phyloP scores from a whole-genome alignment of 2,888 invertebrate genomes.

The Lasioglossum oenotherae region DNA sequence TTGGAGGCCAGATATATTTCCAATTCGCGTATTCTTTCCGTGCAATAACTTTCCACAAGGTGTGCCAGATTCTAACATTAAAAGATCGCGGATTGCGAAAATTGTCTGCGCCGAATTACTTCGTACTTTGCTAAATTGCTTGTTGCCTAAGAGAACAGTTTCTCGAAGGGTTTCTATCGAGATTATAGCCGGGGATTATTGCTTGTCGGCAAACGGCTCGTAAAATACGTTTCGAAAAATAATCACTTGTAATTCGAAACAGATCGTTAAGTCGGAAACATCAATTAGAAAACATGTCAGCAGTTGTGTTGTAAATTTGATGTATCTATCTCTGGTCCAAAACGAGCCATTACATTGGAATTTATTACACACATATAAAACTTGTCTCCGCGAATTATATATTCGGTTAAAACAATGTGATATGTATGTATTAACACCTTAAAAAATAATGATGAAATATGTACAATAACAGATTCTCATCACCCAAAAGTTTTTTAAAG shows the following conservation, averaged over 20 bases:
- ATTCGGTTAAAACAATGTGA: too few relatives aligned
- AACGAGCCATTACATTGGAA: not conserved
- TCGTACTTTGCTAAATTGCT: conserved; percentile 63
- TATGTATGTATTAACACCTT: not conserved
- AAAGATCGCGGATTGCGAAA: conserved; percentile 59
- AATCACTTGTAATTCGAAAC: conserved; percentile 52
- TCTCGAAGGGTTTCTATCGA: conserved; percentile 42
- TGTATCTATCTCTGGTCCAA: not conserved
- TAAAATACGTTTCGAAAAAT: conserved; percentile 54
- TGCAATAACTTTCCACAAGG: conserved; percentile 20
- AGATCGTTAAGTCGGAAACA: conserved; percentile 40
- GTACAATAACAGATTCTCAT: not conserved
- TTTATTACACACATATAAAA: not conserved
- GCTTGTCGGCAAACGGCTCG: conserved; percentile 34
- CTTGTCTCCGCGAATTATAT: not conserved
- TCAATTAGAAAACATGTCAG: not conserved
- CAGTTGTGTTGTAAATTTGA: not conserved
- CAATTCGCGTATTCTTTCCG: conserved; percentile 19
- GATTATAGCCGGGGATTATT: conserved; percentile 44
- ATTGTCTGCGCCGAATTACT: conserved; percentile 54
- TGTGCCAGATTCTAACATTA: conserved; percentile 46
- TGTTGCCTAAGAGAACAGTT: conserved; percentile 62
- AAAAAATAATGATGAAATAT: not conserved
- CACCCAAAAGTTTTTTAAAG: not conserved
- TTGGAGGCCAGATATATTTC: conserved; percentile 17